phyloP scores from a whole-genome alignment of 1,140 invertebrate genomes.

The Drosophila pseudoananassae region DNA sequence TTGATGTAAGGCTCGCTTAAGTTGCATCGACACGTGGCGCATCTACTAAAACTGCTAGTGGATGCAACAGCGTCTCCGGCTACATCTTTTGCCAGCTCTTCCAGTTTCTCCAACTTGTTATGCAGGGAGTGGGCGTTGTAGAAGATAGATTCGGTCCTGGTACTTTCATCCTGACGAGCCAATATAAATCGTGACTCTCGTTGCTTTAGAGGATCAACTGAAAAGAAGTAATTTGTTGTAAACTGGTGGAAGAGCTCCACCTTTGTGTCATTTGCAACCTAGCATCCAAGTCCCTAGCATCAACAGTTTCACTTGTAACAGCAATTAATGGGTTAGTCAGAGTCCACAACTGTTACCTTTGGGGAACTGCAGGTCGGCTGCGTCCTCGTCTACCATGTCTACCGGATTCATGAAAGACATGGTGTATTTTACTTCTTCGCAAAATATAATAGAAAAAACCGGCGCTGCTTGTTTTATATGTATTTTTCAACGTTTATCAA shows the following conservation, averaged over 20 bases:
- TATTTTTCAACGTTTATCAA: neutral
- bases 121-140: conserved; percentile 49
- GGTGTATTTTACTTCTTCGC: neutral
- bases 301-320: conserved; percentile 56
- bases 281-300: conserved; percentile 4
- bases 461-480: neutral
- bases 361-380: conserved; percentile 93
- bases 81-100: conserved; percentile 13
- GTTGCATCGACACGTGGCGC: conserved; percentile 46
- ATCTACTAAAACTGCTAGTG: conserved; percentile 7
- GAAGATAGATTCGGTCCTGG: conserved; percentile 21
- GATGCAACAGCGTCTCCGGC: neutral
- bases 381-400: conserved; percentile 91
- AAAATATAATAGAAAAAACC: neutral
- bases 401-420: conserved; percentile 84
- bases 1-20: conserved; percentile 88
- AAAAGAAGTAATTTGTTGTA: conserved; percentile 52
- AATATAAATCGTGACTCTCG: conserved; percentile 16
- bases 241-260: conserved; percentile 30
- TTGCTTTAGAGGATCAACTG: conserved; percentile 34
- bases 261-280: neutral
- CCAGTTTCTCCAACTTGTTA: conserved; percentile 40
- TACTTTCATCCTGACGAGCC: conserved; percentile 41
- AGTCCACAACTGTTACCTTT: conserved; percentile 87
- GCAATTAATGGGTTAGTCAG: conserved; percentile 12